Base-by-base conservation (phyloP, 1,140 invertebrate genomes). In the Drosophila pruinosa region DNA sequence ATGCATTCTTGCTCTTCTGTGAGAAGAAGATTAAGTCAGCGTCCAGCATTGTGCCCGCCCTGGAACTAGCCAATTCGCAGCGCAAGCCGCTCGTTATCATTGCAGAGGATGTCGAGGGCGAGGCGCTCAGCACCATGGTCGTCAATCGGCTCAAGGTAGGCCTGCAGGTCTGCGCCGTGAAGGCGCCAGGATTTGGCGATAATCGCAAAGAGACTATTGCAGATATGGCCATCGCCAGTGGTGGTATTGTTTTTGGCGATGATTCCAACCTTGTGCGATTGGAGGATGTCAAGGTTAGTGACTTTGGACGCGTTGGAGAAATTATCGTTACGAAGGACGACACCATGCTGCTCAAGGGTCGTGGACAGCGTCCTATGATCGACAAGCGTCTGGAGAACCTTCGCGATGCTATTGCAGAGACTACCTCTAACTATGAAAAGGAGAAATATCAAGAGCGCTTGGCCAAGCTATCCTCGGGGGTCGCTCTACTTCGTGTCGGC, bases 121-220 rank as follows among this genome's bases (percentile, higher is more conserved):
- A 99, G 92, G 99, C 99, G 14, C 92, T 99, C 7, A 98, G 97
- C 15, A 99, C 98, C 2, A 93, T 99, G 34, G 99, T 99, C 56
- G 96, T 99, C 0, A 99, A 99, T 91, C 96, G 97, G 86, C 92
- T 99, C 24, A 99, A 99, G 91, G 98, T 99, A 82, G 98, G 98
- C 2, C 94, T 99, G 4, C 97, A 98, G 93, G 98, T 99, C 2
- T 98, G 96, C 59, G 99, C 99, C 41, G 98, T 99, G 0, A 99
- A 99, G 92, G 98, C 99, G 2, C 99, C 99, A 61, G 99, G 99
- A 6, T 99, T 99, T 91, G 99, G 99, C 47, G 99, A 99, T 89
- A 99, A 99, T 90, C 95, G 99, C 22, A 99, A 99, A 92, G 95
- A 97, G 15, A 99, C 97, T 0, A 92, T 99, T 0, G 95, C 97